Percentiles rank a stretch among this genome's conserved stretches.
These are phyloP conservation scores for Nomada ferruginata DNA, from an alignment of 2,888 invertebrate genomes.

Conservation along the genomic window DNA sequence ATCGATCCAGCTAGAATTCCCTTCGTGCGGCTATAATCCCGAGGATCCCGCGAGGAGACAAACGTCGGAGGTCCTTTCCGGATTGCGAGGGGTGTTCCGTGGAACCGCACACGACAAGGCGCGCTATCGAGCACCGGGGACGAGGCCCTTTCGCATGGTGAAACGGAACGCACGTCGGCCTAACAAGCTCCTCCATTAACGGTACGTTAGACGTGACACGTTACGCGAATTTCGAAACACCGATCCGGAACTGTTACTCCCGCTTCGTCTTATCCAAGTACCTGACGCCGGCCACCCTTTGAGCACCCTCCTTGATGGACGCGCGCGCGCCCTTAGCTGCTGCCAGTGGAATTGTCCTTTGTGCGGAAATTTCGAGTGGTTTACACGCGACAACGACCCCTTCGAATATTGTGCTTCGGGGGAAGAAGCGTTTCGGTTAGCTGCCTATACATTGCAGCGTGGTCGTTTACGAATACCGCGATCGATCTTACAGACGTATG, in stretches of 20 bases:
- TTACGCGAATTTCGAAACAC: conserved; percentile 77
- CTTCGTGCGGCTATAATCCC: conserved; percentile 62
- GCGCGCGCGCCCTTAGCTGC: conserved; percentile 33
- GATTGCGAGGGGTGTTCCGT: conserved; percentile 39
- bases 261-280: conserved; percentile 71
- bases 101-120: conserved; percentile 71
- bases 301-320: conserved; percentile 54
- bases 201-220: conserved; percentile 82
- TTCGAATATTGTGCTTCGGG: no score
- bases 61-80: conserved; percentile 62
- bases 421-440: not conserved
- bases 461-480: not conserved
- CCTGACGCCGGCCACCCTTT: conserved; percentile 48
- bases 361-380: conserved; percentile 3
- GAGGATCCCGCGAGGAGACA: conserved; percentile 61
- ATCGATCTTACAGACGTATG: not conserved
- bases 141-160: conserved; percentile 61
- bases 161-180: conserved; percentile 68
- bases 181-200: conserved; percentile 81
- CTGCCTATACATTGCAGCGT: not conserved
- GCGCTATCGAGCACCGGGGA: conserved; percentile 65
- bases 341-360: conserved; percentile 39
- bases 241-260: conserved; percentile 62
- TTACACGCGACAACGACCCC: conserved; percentile 11
- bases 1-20: conserved; percentile 57